phyloP scores from a whole-genome alignment of 2,113 vertebrate species.

The Athene noctua region DNA sequence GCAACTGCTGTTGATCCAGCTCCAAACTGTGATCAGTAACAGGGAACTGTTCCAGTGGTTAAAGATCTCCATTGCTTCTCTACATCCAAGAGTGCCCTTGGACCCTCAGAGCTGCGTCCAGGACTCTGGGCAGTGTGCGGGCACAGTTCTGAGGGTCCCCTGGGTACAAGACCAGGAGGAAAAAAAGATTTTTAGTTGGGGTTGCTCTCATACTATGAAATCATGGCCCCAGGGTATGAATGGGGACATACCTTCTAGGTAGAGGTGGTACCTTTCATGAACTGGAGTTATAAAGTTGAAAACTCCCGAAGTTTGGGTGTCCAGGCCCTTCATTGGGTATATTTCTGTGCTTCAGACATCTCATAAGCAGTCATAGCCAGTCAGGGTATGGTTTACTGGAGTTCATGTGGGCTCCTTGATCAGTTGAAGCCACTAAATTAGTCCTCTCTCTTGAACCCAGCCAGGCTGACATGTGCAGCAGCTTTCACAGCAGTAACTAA shows the following conservation, averaged over 20 bases:
- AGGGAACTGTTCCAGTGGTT: not conserved
- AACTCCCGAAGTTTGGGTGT: accelerated
- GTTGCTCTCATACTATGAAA: not conserved
- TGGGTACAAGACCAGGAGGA: not conserved
- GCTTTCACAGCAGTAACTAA: not conserved
- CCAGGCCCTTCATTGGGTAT: not conserved
- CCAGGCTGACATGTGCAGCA: not conserved
- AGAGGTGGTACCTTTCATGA: not conserved
- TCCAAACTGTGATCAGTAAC: not conserved
- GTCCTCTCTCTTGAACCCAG: accelerated
- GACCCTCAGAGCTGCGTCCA: not conserved
- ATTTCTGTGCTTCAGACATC: not conserved
- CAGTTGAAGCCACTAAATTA: not conserved
- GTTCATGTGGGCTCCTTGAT: not conserved
- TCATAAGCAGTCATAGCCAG: not conserved
- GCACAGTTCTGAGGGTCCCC: no score
- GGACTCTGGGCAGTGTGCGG: not conserved
- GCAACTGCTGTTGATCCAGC: not conserved
- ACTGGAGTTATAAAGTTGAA: not conserved
- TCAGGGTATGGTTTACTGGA: not conserved
- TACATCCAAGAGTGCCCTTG: not conserved
- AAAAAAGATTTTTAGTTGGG: not conserved
- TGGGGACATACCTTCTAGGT: no score
- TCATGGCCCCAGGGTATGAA: not conserved
- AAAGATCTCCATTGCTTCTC: not conserved